phyloP scores from a whole-genome alignment of 2,888 invertebrate genomes.

The Xanthia icteritia region DNA sequence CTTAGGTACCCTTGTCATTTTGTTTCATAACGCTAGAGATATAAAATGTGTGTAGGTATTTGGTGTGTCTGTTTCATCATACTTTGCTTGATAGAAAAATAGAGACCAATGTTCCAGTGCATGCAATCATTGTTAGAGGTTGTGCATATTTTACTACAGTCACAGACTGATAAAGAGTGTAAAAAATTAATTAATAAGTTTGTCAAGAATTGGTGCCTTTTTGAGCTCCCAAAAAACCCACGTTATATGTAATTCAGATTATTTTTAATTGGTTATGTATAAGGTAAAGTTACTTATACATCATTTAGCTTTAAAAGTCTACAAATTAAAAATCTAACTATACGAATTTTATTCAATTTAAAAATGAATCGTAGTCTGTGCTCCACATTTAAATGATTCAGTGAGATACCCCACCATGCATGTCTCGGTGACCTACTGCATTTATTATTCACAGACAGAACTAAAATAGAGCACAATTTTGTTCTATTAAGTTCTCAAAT shows the following conservation, averaged over 20 bases:
- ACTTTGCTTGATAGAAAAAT: conserved; percentile 15
- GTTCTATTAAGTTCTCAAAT: conserved; percentile 18
- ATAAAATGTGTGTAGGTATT: background rate
- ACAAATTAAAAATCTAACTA: too few relatives aligned
- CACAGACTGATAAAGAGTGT: background rate
- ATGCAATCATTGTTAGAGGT: background rate
- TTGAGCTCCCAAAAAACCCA: too few relatives aligned
- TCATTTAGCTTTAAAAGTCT: background rate
- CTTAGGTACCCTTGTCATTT: conserved; percentile 11
- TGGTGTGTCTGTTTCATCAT: conserved; percentile 5
- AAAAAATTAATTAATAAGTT: too few relatives aligned
- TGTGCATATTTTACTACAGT: background rate
- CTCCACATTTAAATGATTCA: conserved; percentile 20
- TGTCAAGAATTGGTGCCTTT: too few relatives aligned
- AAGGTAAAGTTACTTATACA: background rate
- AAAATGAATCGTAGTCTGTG: background rate
- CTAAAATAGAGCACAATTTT: conserved; percentile 22
- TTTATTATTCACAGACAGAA: conserved; percentile 26
- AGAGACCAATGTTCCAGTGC: background rate
- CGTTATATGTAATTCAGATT: too few relatives aligned
- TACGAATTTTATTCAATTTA: background rate
- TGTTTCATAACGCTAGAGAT: conserved; percentile 21
- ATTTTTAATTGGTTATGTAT: background rate
- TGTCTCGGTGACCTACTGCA: conserved; percentile 16
- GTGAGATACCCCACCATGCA: conserved; percentile 11